A percentile compares a stretch with the other conserved stretches of the same genome.
Conservation (phyloP, 2,888 invertebrate species). For the Caenorhabditis sp. region DNA sequence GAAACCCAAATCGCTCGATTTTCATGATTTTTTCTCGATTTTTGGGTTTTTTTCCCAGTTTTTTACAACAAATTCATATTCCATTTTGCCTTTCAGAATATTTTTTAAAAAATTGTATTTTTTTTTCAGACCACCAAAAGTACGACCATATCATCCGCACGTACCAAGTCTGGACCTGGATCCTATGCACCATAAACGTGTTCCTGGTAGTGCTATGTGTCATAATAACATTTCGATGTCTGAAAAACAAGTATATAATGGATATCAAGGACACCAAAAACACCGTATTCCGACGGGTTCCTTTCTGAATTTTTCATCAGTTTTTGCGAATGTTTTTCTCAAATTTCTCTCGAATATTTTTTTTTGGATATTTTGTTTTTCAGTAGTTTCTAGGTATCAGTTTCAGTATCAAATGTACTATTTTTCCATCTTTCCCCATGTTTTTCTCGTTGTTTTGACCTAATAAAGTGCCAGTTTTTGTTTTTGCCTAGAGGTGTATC, state of each 20-base stretch:
- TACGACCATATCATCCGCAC: slow-evolving; percentile 31
- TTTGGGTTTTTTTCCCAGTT: too few relatives aligned
- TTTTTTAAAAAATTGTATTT: too few relatives aligned
- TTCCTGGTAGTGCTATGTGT: slow-evolving; percentile 31
- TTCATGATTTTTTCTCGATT: too few relatives aligned
- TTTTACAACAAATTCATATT: too few relatives aligned
- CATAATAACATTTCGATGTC: slow-evolving; percentile 38
- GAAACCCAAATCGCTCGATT: too few relatives aligned
- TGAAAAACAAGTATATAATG: slow-evolving; percentile 64
- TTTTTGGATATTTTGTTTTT: slow-evolving; percentile 8
- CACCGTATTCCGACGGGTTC: slow-evolving; percentile 47
- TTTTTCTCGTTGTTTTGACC: slow-evolving; percentile 14
- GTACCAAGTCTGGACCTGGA: slow-evolving; percentile 53
- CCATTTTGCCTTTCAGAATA: too few relatives aligned
- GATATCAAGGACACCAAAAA: slow-evolving; percentile 60
- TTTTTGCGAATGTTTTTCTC: too few relatives aligned
- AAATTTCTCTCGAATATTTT: too few relatives aligned
- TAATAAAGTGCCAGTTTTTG: slow-evolving; percentile 43
- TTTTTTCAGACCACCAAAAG: slow-evolving; percentile 41
- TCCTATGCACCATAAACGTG: slow-evolving; percentile 52
- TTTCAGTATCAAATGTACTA: neutral
- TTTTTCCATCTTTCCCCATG: neutral
- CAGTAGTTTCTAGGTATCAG: neutral
- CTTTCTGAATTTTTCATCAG: slow-evolving; percentile 43
- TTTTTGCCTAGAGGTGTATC: too few relatives aligned